Conservation (phyloP, 2,113 vertebrate species). For the Nansenia antarctica region DNA sequence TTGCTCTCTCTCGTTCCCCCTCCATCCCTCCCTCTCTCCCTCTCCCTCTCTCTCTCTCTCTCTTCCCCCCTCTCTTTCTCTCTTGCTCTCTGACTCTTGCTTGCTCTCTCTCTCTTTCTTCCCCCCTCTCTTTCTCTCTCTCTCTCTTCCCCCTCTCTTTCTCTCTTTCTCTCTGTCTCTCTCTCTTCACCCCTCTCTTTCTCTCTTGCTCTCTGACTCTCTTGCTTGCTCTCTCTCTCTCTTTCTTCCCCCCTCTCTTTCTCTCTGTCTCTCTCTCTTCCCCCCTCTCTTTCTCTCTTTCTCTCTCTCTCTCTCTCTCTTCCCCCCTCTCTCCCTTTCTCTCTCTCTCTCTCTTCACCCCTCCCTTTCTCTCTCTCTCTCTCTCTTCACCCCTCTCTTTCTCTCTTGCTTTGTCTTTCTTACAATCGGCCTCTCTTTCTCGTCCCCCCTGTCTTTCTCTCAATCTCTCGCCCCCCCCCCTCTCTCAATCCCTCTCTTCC, state of each 20-base stretch:
- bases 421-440: too few relatives aligned
- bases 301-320: too few relatives aligned
- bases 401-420: slow-evolving; percentile 25
- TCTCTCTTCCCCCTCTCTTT: neutral
- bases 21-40: slow-evolving; percentile 21
- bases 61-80: neutral
- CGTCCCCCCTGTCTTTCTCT: too few relatives aligned
- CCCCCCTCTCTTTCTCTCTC: slow-evolving; percentile 17
- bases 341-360: neutral
- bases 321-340: slow-evolving; percentile 17
- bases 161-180: slow-evolving; percentile 8
- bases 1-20: neutral
- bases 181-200: too few relatives aligned
- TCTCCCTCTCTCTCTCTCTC: neutral
- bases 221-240: too few relatives aligned
- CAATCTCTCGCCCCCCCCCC: too few relatives aligned
- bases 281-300: neutral
- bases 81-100: slow-evolving; percentile 26
- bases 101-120: too few relatives aligned
- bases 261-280: too few relatives aligned
- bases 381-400: too few relatives aligned
- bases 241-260: too few relatives aligned
- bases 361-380: slow-evolving; percentile 10
- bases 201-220: slow-evolving; percentile 36
- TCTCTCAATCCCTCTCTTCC: too few relatives aligned